A percentile compares a stretch with the other conserved stretches of the same genome.
phyloP scores from a whole-genome alignment of 2,888 invertebrate genomes.

The Troides helena region DNA sequence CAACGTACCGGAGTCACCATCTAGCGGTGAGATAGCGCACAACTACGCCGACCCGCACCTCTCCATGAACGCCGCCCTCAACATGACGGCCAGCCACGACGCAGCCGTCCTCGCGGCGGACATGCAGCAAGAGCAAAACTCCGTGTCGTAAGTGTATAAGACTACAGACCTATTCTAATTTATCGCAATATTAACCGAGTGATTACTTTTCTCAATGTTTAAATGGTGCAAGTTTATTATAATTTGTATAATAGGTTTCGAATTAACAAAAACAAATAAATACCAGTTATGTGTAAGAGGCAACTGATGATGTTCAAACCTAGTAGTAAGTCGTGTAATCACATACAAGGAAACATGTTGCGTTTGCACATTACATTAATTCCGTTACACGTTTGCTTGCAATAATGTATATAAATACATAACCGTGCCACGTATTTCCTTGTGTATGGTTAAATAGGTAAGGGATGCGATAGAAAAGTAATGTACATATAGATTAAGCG shows the following conservation, averaged over 20 bases:
- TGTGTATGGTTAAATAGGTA: constrained; percentile 56
- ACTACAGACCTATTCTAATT: constrained; percentile 33
- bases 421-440: constrained; percentile 49
- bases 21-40: constrained; percentile 73
- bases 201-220: constrained; percentile 49
- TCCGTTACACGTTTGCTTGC: constrained; percentile 38
- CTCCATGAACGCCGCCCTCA: constrained; percentile 74
- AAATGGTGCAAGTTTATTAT: constrained; percentile 50
- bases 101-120: constrained; percentile 67
- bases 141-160: constrained; percentile 55
- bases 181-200: constrained; percentile 51
- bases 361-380: constrained; percentile 34
- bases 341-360: constrained; percentile 55
- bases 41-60: constrained; percentile 72
- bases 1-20: constrained; percentile 63
- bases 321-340: constrained; percentile 58
- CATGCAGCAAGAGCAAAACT: constrained; percentile 64
- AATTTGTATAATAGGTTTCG: constrained; percentile 30
- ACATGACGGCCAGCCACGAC: constrained; percentile 79
- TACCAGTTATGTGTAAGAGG: constrained; percentile 42
- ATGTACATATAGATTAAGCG: constrained; percentile 66
- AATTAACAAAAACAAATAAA: constrained; percentile 21
- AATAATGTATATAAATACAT: constrained; percentile 33
- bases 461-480: constrained; percentile 44
- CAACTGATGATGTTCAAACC: constrained; percentile 79